phyloP scores from a whole-genome alignment of 2,113 vertebrate genomes.

The Proteles cristata region DNA sequence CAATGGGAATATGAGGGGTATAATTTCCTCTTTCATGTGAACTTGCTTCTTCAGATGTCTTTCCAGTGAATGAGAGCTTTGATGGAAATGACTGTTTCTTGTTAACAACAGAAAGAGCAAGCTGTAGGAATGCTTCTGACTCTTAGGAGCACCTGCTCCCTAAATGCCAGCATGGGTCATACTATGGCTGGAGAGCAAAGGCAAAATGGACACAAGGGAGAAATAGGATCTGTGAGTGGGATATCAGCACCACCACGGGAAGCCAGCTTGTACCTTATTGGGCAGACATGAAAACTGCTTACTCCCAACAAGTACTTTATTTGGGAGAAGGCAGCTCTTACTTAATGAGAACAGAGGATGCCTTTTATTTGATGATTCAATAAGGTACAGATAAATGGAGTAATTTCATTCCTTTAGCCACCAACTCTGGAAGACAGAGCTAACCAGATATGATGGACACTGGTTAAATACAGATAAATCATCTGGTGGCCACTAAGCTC shows the following conservation, averaged over 20 bases:
- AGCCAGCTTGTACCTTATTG: neutral
- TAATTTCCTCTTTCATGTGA: neutral
- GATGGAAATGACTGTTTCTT: neutral
- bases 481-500: neutral
- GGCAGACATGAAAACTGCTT: neutral
- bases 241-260: neutral
- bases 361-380: neutral
- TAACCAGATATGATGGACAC: neutral
- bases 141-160: no score
- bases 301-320: neutral
- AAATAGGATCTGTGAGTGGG: neutral
- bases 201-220: neutral
- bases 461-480: neutral
- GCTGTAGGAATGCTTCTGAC: neutral
- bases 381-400: neutral
- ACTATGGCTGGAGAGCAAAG: neutral
- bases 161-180: neutral
- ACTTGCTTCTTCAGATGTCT: neutral
- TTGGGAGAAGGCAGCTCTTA: neutral
- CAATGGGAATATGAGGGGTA: neutral
- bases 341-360: neutral
- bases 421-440: neutral
- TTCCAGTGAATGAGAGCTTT: neutral
- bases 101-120: neutral
- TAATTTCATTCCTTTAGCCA: neutral